Evolutionary conservation across 2,888 invertebrate genomes (phyloP).

Genomic region (Stictocephala bisonia): DNA sequence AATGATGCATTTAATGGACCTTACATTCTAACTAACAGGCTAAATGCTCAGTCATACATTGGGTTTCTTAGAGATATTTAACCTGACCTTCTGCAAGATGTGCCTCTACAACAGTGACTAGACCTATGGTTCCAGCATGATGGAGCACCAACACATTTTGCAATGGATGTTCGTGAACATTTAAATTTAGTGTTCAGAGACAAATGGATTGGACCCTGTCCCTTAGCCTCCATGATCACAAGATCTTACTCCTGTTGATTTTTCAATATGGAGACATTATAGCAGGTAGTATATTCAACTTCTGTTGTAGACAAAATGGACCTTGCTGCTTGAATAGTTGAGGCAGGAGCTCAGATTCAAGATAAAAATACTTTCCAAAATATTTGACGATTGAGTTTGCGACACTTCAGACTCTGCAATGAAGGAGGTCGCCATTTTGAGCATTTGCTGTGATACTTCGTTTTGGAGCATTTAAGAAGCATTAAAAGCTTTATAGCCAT

Average conservation of each 20-base stretch:
- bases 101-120: constrained; percentile 6
- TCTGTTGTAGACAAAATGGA: constrained; percentile 21
- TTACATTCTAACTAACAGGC: constrained; percentile 17
- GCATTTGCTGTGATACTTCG: constrained; percentile 13
- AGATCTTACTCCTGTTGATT: constrained; percentile 16
- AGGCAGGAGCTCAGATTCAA: constrained; percentile 15
- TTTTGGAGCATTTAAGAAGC: too few relatives aligned
- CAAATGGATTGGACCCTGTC: constrained; percentile 26
- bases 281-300: constrained; percentile 5
- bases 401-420: constrained; percentile 19
- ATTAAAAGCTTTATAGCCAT: too few relatives aligned
- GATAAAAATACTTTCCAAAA: constrained; percentile 16
- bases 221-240: background rate
- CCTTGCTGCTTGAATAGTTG: constrained; percentile 14
- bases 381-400: constrained; percentile 13
- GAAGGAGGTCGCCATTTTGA: constrained; percentile 6
- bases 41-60: constrained; percentile 16
- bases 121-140: constrained; percentile 7
- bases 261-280: background rate
- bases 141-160: constrained; percentile 29
- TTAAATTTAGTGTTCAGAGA: background rate
- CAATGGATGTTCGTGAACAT: constrained; percentile 16
- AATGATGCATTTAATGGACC: constrained; percentile 15
- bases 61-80: constrained; percentile 24
- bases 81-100: background rate